Conservation (phyloP, 1,140 invertebrate species). For the Plodia interpunctella region DNA sequence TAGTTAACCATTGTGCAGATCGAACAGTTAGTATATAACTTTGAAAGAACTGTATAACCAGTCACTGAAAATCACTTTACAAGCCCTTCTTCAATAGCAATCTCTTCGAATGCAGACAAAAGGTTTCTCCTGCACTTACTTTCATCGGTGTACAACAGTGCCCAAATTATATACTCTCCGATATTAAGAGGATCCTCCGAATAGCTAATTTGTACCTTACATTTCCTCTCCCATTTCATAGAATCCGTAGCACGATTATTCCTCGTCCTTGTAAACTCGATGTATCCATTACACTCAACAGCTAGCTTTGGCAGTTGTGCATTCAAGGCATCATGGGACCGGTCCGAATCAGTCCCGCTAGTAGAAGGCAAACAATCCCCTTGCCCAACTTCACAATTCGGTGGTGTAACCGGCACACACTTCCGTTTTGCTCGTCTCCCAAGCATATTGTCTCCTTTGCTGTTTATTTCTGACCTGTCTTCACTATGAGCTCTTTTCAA, state of each 20-base stretch:
- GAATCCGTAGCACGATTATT: constrained; percentile 66
- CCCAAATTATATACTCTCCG: constrained; percentile 78
- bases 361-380: constrained; percentile 70
- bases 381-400: constrained; percentile 61
- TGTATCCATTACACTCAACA: constrained; percentile 70
- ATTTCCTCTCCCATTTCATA: constrained; percentile 78
- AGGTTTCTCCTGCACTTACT: constrained; percentile 78
- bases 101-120: constrained; percentile 71
- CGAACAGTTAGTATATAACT: too few species aligned
- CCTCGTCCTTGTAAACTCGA: constrained; percentile 75
- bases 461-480: constrained; percentile 34
- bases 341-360: constrained; percentile 55
- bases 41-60: background rate
- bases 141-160: constrained; percentile 77
- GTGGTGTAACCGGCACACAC: constrained; percentile 46
- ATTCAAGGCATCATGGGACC: constrained; percentile 53
- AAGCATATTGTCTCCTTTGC: constrained; percentile 51
- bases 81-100: constrained; percentile 38
- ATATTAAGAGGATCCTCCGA: constrained; percentile 66
- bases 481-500: constrained; percentile 30
- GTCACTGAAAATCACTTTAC: background rate
- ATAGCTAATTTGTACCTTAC: constrained; percentile 78
- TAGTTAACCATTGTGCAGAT: too few species aligned
- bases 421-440: constrained; percentile 36
- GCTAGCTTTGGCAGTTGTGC: constrained; percentile 55